Conservation (phyloP, 2,888 invertebrate species). For the Thera britannica region DNA sequence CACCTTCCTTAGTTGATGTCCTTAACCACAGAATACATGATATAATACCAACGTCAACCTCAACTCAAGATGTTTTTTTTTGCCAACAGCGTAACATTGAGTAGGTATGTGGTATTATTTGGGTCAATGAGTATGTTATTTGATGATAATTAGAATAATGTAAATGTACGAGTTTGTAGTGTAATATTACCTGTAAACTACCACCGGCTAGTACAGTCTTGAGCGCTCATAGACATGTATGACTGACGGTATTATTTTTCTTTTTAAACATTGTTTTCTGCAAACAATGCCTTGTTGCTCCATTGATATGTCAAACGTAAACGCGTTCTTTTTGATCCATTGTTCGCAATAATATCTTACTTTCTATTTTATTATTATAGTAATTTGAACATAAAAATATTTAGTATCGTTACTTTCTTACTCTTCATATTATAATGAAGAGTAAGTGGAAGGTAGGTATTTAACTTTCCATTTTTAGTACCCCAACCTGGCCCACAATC, state of each 20-base stretch:
- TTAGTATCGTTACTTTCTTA: no score
- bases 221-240: conserved; percentile 12
- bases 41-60: conserved; percentile 14
- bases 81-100: conserved; percentile 29
- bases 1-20: conserved; percentile 23
- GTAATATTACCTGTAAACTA: conserved; percentile 4
- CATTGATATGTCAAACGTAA: conserved; percentile 31
- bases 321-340: conserved; percentile 32
- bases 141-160: conserved; percentile 12
- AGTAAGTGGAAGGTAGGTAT: no score
- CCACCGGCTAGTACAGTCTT: neutral
- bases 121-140: conserved; percentile 25
- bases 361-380: conserved; percentile 31
- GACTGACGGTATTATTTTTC: conserved; percentile 18
- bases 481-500: no score
- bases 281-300: conserved; percentile 32
- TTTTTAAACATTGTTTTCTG: conserved; percentile 29
- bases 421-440: no score
- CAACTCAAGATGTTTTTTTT: conserved; percentile 25
- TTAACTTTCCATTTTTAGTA: no score
- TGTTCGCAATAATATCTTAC: conserved; percentile 35
- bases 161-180: conserved; percentile 10
- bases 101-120: conserved; percentile 27
- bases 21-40: conserved; percentile 11
- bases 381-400: conserved; percentile 11